Conservation (phyloP, 2,888 invertebrate genomes). For the Microctonus aethiopoides region DNA sequence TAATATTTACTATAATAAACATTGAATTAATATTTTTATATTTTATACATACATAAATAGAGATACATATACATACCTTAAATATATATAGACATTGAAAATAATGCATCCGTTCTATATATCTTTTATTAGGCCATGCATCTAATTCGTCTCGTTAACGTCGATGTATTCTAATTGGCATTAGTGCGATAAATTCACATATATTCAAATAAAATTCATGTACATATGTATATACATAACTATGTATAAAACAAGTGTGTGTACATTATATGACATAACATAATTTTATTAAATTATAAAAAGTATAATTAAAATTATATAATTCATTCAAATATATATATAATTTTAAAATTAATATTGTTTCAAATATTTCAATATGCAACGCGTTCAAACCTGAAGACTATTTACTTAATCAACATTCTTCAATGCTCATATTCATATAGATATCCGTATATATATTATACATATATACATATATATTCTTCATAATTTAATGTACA, state of each 20-base stretch:
- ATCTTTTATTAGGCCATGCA: slow-evolving; percentile 41
- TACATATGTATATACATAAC: neutral
- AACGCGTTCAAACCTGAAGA: neutral
- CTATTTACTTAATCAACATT: neutral
- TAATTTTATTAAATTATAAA: too few species aligned
- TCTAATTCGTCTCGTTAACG: slow-evolving; percentile 64
- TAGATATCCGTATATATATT: neutral
- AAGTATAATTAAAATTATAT: too few species aligned
- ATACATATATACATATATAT: neutral
- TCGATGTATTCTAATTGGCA: slow-evolving; percentile 65
- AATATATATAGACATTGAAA: neutral
- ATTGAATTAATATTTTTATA: too few species aligned
- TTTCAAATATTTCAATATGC: too few species aligned
- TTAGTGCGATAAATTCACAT: slow-evolving; percentile 37
- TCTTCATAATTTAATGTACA: neutral
- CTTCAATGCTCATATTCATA: neutral
- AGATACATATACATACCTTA: neutral
- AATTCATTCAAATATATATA: too few species aligned
- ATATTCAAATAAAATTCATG: neutral
- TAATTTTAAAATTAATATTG: neutral
- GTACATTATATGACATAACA: too few species aligned
- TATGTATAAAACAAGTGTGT: too few species aligned
- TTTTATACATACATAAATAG: slow-evolving; percentile 4
- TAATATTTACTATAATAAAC: too few species aligned
- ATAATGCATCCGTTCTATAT: slow-evolving; percentile 32